These are phyloP conservation scores for Ectropis crepuscularia DNA, from an alignment of 2,888 invertebrate species.

Conservation along the genomic window DNA sequence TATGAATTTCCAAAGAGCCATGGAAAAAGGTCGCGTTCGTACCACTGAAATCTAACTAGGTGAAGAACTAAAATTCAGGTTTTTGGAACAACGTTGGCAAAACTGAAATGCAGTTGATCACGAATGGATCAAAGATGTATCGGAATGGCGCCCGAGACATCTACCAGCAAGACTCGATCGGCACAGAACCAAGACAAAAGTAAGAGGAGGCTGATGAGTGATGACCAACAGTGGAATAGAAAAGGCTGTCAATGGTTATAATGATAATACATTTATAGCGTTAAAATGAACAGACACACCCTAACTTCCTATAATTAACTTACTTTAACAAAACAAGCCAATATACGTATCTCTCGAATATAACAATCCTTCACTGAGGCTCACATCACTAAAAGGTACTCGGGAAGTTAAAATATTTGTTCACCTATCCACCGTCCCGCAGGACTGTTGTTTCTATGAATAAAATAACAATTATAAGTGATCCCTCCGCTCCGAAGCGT, in stretches of 20 bases:
- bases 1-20: too few relatives aligned
- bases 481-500: slow-evolving; percentile 75
- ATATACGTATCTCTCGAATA: slow-evolving; percentile 5
- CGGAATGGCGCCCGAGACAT: too few relatives aligned
- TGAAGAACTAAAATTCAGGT: too few relatives aligned
- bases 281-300: background rate
- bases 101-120: too few relatives aligned
- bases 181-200: too few relatives aligned
- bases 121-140: too few relatives aligned
- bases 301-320: background rate
- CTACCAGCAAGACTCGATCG: too few relatives aligned
- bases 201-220: too few relatives aligned
- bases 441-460: slow-evolving; percentile 84
- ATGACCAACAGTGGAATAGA: too few relatives aligned
- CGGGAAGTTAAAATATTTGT: slow-evolving; percentile 78
- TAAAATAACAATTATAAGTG: slow-evolving; percentile 86
- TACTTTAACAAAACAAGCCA: background rate
- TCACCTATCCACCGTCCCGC: slow-evolving; percentile 73
- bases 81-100: too few relatives aligned
- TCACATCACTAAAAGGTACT: slow-evolving; percentile 70
- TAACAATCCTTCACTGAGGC: slow-evolving; percentile 19
- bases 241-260: background rate
- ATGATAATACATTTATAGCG: background rate
- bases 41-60: too few relatives aligned
- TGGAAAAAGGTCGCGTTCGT: too few relatives aligned